Conservation (phyloP, 2,113 vertebrate genomes). For the Australoheros scitulus region DNA sequence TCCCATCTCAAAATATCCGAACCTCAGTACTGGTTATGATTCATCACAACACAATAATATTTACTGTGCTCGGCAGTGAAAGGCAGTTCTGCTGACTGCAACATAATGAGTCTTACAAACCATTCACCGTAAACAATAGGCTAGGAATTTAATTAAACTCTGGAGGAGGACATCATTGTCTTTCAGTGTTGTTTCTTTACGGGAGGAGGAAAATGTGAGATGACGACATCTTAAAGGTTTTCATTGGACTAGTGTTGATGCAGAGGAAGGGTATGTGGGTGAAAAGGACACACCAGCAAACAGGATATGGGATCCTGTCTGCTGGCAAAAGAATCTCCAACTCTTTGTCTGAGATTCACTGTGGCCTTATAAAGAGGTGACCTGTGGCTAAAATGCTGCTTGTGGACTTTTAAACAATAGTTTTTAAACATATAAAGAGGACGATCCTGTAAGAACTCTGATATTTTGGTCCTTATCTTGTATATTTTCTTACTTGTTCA, state of each 20-base stretch:
- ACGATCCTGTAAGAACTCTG: slow-evolving; percentile 7
- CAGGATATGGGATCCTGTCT: slow-evolving; percentile 8
- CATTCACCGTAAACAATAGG: slow-evolving; percentile 45
- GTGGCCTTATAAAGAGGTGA: slow-evolving; percentile 9
- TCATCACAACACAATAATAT: slow-evolving; percentile 1
- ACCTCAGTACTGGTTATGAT: neutral
- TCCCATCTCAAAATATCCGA: neutral
- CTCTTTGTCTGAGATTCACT: slow-evolving; percentile 4
- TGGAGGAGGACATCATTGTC: slow-evolving; percentile 30
- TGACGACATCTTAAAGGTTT: slow-evolving; percentile 21
- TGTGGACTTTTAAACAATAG: neutral
- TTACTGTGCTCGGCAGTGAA: neutral
- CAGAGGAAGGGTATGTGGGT: slow-evolving; percentile 35
- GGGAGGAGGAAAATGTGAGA: slow-evolving; percentile 3
- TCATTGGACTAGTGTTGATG: slow-evolving; percentile 7
- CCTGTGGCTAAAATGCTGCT: neutral
- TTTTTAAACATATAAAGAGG: neutral
- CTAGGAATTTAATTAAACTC: slow-evolving; percentile 48
- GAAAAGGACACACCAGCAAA: slow-evolving; percentile 9
- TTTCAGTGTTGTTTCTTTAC: slow-evolving; percentile 18
- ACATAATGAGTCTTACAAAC: slow-evolving; percentile 15
- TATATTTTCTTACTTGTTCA: slow-evolving; percentile 43
- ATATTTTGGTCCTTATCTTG: neutral
- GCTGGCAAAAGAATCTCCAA: neutral
- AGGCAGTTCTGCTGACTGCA: slow-evolving; percentile 48